A percentile compares a stretch with the other conserved stretches of the same genome.
Evolutionary conservation across 2,113 vertebrate species (phyloP).

Genomic region (Xiphophorus couchianus): DNA sequence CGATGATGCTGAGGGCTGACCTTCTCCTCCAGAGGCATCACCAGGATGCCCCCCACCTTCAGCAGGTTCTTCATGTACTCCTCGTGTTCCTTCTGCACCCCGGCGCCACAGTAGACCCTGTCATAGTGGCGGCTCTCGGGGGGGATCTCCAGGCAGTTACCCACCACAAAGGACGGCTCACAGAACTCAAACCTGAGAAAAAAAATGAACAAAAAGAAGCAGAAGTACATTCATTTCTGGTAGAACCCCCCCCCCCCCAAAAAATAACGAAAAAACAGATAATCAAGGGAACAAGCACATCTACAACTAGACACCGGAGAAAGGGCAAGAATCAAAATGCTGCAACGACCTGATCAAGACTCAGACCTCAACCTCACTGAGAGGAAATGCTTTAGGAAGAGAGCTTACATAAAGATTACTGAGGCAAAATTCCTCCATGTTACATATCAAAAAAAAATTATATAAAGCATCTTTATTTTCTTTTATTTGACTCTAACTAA

Average conservation of each 20-base stretch:
- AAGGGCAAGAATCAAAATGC: too few species aligned
- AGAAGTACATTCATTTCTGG: background rate
- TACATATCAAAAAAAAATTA: too few species aligned
- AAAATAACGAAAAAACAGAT: background rate
- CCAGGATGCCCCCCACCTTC: constrained; percentile 94
- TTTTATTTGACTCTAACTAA: background rate
- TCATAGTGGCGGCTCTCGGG: constrained; percentile 92
- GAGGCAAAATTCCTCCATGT: too few species aligned
- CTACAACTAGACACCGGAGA: too few species aligned
- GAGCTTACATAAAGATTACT: too few species aligned
- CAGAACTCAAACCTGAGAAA: constrained; percentile 93
- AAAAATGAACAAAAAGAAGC: background rate
- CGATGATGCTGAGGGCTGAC: constrained; percentile 51
- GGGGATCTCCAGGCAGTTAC: constrained; percentile 95
- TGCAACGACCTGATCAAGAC: too few species aligned
- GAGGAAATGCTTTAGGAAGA: too few species aligned
- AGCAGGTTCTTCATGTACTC: constrained; percentile 96
- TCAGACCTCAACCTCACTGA: too few species aligned
- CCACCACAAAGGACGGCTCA: constrained; percentile 92
- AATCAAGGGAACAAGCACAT: too few species aligned
- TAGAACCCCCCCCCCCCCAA: too few species aligned
- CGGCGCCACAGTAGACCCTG: constrained; percentile 95
- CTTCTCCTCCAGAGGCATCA: constrained; percentile 98
- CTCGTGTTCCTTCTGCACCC: constrained; percentile 94
- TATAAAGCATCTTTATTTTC: too few species aligned